Evolutionary conservation across 2,888 invertebrate genomes (phyloP).

Genomic region (Invenusta paracnida): DNA sequence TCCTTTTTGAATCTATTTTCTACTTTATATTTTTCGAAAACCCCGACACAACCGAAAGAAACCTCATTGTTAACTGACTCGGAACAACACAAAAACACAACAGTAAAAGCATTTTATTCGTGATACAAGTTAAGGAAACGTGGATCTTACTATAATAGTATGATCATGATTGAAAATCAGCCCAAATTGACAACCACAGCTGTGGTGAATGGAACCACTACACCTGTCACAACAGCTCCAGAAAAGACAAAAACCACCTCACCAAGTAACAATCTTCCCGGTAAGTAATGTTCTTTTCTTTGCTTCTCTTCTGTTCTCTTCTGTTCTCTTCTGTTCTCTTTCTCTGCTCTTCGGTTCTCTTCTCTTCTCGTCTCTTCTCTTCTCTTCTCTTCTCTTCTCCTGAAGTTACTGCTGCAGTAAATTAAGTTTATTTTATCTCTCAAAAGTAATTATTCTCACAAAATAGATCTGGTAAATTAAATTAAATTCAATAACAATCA

Average conservation of each 20-base stretch:
- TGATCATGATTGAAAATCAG: slow-evolving; percentile 12
- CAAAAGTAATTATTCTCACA: too few relatives aligned
- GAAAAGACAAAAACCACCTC: not conserved
- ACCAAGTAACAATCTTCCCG: not conserved
- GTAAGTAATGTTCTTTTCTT: not conserved
- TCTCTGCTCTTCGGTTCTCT: too few relatives aligned
- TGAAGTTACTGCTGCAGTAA: too few relatives aligned
- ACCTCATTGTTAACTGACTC: not conserved
- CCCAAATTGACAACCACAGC: not conserved
- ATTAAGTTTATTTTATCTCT: too few relatives aligned
- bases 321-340: too few relatives aligned
- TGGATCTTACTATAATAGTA: not conserved
- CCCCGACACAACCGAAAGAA: not conserved
- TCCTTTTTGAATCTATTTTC: too few relatives aligned
- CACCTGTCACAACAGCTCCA: not conserved
- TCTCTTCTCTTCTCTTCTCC: too few relatives aligned
- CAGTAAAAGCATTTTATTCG: not conserved
- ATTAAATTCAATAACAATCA: too few relatives aligned
- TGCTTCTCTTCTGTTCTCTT: not conserved
- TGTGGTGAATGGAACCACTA: not conserved
- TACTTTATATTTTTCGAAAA: not conserved
- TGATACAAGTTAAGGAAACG: too few relatives aligned
- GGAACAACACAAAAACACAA: too few relatives aligned
- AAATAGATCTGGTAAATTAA: too few relatives aligned
- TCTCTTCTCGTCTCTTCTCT: too few relatives aligned